Evolutionary conservation across 1,140 invertebrate genomes (phyloP), one percentile per base, ranked within the genome.

Genomic region (Chelonus insularis): DNA sequence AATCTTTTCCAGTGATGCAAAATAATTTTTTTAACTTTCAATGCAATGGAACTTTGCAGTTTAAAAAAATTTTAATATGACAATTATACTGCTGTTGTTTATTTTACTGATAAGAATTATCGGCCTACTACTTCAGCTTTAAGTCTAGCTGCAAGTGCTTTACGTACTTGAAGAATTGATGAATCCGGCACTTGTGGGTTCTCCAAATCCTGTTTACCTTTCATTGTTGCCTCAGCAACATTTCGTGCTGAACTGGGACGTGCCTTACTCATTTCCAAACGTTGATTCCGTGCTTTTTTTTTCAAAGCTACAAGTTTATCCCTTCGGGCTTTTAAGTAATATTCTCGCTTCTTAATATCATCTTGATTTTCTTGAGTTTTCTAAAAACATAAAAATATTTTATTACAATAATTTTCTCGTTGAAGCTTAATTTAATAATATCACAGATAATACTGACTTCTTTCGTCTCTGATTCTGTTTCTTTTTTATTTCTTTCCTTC

Each of bases 221-320:
- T 77, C 51, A 82, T 73, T n/a, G 76, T 71, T 11, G 76, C 78
- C 16, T 78, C 73, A 0, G 79, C 79, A 14, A 75, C 67, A 23
- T 72, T 65, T 60, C 73, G 72, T 4, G 79, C 79, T 1, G 79
- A 78, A 50, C 76, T 76, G 7, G 79, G 79, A n/a, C 79, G 73
- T 14, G 39, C 50, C 12, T 68, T 71, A n/a, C 67, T 48, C 8
- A 79, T 84, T n/a, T 85, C 84, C 2, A 97, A 78, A 68, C 90
- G 86, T 66, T 91, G 89, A 69, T 91, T 89, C 20, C 94, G 83
- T 14, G 91, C 93, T 76, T 91, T 86, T 73, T 92, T 92, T 74
- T 97, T 97, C 68, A 96, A 74, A 12, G 91, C 90, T 25, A 97
- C 83, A 14, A 97, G 84, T 73, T 96, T 95, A 75, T 97, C 94